Percentiles rank a stretch among this genome's conserved stretches.
These are phyloP conservation scores for Xylophagus ater DNA, from an alignment of 2,888 invertebrate species.

Conservation along the genomic window DNA sequence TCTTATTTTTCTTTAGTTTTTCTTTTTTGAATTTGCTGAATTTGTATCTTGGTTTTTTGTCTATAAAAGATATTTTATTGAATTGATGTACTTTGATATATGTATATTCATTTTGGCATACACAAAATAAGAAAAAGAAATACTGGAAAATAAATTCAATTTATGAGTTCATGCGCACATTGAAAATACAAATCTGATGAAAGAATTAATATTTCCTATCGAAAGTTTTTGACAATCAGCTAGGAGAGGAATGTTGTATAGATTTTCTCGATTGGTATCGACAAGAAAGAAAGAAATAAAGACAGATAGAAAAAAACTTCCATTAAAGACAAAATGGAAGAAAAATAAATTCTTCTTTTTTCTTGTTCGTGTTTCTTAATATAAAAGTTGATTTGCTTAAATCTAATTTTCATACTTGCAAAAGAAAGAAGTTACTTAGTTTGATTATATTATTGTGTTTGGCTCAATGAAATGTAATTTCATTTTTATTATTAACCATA, in stretches of 20 bases:
- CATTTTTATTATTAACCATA: too few relatives aligned
- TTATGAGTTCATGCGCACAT: slow-evolving; percentile 11
- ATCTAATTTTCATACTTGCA: slow-evolving; percentile 13
- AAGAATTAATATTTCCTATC: slow-evolving; percentile 12
- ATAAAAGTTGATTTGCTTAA: slow-evolving; percentile 11
- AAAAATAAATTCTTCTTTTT: background rate
- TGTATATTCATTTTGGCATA: too few relatives aligned
- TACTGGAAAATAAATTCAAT: slow-evolving; percentile 11
- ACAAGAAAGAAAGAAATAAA: too few relatives aligned
- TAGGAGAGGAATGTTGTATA: too few relatives aligned
- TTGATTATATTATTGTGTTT: too few relatives aligned
- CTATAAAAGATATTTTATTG: background rate
- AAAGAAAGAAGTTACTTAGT: too few relatives aligned
- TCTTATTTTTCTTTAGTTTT: background rate
- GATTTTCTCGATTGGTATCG: too few relatives aligned
- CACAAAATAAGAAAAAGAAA: slow-evolving; percentile 2
- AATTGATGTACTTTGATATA: too few relatives aligned
- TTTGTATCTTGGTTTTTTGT: background rate
- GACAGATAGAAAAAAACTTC: background rate
- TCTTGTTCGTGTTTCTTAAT: slow-evolving; percentile 6
- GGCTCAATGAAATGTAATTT: too few relatives aligned
- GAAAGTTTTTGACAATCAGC: too few relatives aligned
- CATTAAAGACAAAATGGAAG: background rate
- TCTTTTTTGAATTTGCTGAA: background rate
- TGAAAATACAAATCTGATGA: slow-evolving; percentile 14